Evolutionary conservation across 2,113 vertebrate genomes (phyloP), one percentile per base, ranked within the genome.

Genomic region (Corythornis vintsioides): DNA sequence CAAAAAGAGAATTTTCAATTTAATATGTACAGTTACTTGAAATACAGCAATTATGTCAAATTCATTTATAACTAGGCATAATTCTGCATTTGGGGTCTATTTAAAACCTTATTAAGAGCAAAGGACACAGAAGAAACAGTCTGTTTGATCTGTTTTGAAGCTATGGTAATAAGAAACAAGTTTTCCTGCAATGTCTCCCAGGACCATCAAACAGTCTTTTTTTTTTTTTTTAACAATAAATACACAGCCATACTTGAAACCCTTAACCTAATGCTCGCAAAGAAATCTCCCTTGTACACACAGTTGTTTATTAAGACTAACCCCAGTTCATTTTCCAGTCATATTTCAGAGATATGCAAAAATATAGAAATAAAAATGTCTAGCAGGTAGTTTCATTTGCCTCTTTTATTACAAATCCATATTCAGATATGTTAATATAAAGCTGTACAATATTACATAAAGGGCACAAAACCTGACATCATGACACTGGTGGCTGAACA

Each of bases 401-500:
- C 97, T 97, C 97, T 98, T 98, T 97, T 96, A 97, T 96, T 95
- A 76, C 92, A 95, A 97, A 97, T 95, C 96, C 97, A 94, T 97
- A 96, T 97, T 98, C 98, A 98, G 98, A 97, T 97, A 98, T 97
- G 98, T 97, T 98, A 98, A 98, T 98, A 98, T 97, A 97, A 98
- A 98, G 98, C 98, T 97, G 98, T 98, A 98, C 96, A 98, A 96
- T 98, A 97, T 98, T 98, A 98, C 94, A 97, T 97, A 98, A 98
- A 98, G 98, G 97, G 97, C 97, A 92, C 83, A 91, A 96, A 86
- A 95, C 93, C 86, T 94, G 97, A 96, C 95, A 92, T 45, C 7
- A 13, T 85, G 94, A 91, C 94, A 83, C 95, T 45, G 31, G 12
- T 33, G 96, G 96, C 92, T 98, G 97, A 98, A 97, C 94, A 93